phyloP scores from a whole-genome alignment of 1,140 invertebrate species.

The Drosophila aff. region DNA sequence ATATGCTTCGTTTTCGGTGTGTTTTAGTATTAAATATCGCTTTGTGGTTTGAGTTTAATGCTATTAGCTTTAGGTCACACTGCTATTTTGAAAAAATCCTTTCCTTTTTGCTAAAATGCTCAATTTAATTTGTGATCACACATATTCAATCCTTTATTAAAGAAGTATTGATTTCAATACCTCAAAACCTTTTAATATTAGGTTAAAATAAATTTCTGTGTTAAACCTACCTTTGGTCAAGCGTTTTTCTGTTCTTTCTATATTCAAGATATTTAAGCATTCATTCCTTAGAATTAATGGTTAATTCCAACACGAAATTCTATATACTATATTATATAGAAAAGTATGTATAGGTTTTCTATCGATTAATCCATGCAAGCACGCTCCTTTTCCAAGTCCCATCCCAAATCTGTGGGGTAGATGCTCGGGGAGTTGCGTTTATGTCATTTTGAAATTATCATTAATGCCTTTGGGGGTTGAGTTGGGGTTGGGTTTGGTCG shows the following conservation, averaged over 20 bases:
- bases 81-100: not conserved
- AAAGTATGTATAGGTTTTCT: not conserved
- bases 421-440: slow-evolving; percentile 54
- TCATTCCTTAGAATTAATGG: not conserved
- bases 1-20: not conserved
- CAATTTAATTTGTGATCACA: not conserved
- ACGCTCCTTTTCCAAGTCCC: not conserved
- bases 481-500: not conserved
- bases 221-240: not conserved
- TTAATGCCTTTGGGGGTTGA: slow-evolving; percentile 50
- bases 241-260: not conserved
- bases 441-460: slow-evolving; percentile 83
- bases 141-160: not conserved
- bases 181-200: no score
- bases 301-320: not conserved
- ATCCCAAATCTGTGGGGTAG: slow-evolving; percentile 27
- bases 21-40: not conserved
- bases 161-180: no score
- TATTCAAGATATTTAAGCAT: not conserved
- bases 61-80: not conserved
- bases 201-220: no score
- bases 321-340: not conserved
- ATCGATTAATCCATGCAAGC: not conserved
- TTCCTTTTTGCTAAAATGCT: not conserved
- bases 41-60: not conserved